Conservation (phyloP, 2,113 vertebrate genomes). For the Noctilio leporinus region DNA sequence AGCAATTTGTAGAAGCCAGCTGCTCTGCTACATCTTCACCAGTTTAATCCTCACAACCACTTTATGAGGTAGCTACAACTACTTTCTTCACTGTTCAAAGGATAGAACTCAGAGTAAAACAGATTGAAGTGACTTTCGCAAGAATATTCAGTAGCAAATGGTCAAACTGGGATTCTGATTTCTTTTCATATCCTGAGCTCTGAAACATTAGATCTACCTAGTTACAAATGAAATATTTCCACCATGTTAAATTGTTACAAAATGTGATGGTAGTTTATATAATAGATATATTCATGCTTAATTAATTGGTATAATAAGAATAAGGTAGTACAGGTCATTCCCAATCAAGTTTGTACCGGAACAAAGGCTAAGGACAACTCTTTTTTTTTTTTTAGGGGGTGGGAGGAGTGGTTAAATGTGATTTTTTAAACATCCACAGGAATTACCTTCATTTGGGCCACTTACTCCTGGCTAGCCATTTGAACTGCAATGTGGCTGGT, state of each 20-base stretch:
- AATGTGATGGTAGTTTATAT: not conserved
- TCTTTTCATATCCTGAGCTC: not conserved
- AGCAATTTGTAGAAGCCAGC: not conserved
- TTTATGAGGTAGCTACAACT: not conserved
- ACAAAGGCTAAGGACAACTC: not conserved
- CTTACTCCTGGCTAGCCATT: not conserved
- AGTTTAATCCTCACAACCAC: not conserved
- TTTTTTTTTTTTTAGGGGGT: too few relatives aligned
- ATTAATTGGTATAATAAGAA: not conserved
- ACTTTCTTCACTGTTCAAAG: not conserved
- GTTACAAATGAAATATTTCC: not conserved
- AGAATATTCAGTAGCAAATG: not conserved
- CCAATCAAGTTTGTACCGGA: not conserved
- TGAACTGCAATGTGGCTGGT: not conserved
- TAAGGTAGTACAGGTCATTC: not conserved
- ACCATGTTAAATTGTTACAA: not conserved
- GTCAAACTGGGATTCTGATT: not conserved
- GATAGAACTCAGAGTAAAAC: not conserved
- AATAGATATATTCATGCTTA: not conserved
- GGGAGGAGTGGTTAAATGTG: too few relatives aligned
- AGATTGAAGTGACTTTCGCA: not conserved
- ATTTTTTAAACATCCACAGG: not conserved
- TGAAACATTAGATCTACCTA: not conserved
- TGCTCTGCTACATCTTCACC: not conserved
- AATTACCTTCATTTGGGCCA: not conserved